These are phyloP conservation scores for Brenthis hecate DNA, from an alignment of 2,888 invertebrate species.

Conservation along the genomic window DNA sequence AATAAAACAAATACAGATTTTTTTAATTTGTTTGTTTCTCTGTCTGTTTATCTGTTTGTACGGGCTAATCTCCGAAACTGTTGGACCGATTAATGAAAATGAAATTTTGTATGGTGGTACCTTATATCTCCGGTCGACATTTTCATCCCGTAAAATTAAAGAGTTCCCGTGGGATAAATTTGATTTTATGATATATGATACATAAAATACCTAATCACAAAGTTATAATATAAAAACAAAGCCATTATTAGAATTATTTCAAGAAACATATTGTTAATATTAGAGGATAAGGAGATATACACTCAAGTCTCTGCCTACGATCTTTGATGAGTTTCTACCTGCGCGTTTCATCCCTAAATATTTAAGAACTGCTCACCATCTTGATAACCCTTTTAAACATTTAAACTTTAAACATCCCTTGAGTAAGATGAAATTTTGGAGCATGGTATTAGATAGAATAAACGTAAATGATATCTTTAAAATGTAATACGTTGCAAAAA, in stretches of 20 bases:
- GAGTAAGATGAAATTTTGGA: constrained; percentile 27
- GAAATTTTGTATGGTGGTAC: too few species aligned
- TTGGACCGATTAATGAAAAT: too few species aligned
- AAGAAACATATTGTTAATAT: constrained; percentile 18
- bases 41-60: too few species aligned
- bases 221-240: neutral
- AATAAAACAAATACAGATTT: too few species aligned
- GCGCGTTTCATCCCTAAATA: constrained; percentile 38
- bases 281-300: constrained; percentile 17
- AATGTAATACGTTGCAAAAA: neutral
- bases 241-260: constrained; percentile 11
- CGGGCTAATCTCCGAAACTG: too few species aligned
- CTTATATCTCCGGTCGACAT: too few species aligned
- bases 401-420: constrained; percentile 38
- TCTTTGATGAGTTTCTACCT: constrained; percentile 31
- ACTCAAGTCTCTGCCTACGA: constrained; percentile 19
- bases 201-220: too few species aligned
- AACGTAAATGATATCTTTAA: constrained; percentile 18
- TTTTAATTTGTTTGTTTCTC: too few species aligned
- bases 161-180: too few species aligned
- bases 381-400: constrained; percentile 44
- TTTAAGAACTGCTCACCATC: constrained; percentile 40
- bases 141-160: too few species aligned
- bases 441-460: constrained; percentile 20
- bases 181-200: too few species aligned